A percentile compares a stretch with the other conserved stretches of the same genome.
Evolutionary conservation across 1,140 invertebrate species (phyloP).

Genomic region (Elymnias hypermnestra): DNA sequence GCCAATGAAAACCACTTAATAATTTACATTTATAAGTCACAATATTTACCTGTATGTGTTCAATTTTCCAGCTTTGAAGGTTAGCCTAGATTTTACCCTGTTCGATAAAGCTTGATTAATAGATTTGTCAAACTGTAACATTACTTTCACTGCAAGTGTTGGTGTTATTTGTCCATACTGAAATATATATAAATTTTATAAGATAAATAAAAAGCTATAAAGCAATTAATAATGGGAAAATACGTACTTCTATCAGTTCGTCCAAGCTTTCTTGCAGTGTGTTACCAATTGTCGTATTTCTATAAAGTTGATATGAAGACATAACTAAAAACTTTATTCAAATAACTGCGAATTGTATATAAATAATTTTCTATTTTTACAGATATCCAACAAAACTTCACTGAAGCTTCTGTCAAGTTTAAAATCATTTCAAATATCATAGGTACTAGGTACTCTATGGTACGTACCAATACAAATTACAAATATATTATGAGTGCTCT

Average conservation of each 20-base stretch:
- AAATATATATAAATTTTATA: constrained; percentile 70
- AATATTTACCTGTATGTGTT: constrained; percentile 93
- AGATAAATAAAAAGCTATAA: no score
- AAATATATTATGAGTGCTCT: no score
- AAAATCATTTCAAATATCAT: neutral
- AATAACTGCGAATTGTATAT: neutral
- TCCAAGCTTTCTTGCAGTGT: constrained; percentile 93
- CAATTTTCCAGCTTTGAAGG: constrained; percentile 97
- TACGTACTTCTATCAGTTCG: constrained; percentile 59
- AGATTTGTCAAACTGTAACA: constrained; percentile 97
- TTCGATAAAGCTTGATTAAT: constrained; percentile 97
- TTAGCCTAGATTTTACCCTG: constrained; percentile 93
- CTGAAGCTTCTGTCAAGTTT: neutral
- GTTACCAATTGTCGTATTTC: constrained; percentile 97
- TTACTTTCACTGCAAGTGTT: constrained; percentile 92
- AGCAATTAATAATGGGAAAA: no score
- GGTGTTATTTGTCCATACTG: constrained; percentile 97
- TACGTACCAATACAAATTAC: no score
- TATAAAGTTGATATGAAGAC: constrained; percentile 94
- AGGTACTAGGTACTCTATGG: no score
- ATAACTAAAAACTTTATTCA: constrained; percentile 2
- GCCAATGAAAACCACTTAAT: no score
- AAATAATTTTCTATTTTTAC: no score
- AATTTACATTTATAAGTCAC: no score
- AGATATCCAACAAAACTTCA: neutral